Evolutionary conservation across 1,140 invertebrate species (phyloP).

Genomic region (Panulirus ornatus): DNA sequence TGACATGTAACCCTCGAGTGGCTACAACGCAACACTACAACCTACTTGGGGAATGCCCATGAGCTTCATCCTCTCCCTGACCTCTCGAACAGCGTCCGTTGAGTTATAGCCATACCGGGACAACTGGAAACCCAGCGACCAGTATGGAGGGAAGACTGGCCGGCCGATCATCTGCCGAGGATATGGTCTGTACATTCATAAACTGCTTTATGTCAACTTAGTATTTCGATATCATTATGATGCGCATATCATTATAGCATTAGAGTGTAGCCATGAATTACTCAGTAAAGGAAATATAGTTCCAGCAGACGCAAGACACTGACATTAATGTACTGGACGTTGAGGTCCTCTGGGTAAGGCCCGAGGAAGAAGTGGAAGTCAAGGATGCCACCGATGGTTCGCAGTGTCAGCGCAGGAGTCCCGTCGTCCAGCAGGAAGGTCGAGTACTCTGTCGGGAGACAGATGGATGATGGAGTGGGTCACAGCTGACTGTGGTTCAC

Average conservation of each 20-base stretch:
- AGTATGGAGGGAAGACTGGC: constrained; percentile 78
- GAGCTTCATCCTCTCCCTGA: constrained; percentile 77
- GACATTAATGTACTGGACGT: constrained; percentile 79
- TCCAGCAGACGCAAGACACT: not conserved
- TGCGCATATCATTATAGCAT: too few relatives aligned
- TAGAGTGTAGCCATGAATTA: not conserved
- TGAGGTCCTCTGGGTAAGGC: constrained; percentile 79
- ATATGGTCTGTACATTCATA: not conserved
- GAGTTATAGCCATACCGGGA: constrained; percentile 79
- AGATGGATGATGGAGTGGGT: too few relatives aligned
- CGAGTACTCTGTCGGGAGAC: constrained; percentile 40
- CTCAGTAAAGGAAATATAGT: not conserved
- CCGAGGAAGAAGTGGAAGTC: constrained; percentile 80
- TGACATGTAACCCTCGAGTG: too few relatives aligned
- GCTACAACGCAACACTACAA: too few relatives aligned
- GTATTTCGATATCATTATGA: too few relatives aligned
- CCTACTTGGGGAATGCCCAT: constrained; percentile 77
- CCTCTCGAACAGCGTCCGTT: constrained; percentile 77
- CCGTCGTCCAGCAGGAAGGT: constrained; percentile 73
- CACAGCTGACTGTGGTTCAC: too few relatives aligned
- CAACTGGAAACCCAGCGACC: constrained; percentile 81
- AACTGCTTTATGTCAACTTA: too few relatives aligned
- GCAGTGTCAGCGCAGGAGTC: constrained; percentile 76
- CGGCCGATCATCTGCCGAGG: constrained; percentile 43
- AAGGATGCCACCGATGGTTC: constrained; percentile 78